These are phyloP conservation scores for Timema cristinae DNA, from an alignment of 2,888 invertebrate genomes.

Conservation along the genomic window DNA sequence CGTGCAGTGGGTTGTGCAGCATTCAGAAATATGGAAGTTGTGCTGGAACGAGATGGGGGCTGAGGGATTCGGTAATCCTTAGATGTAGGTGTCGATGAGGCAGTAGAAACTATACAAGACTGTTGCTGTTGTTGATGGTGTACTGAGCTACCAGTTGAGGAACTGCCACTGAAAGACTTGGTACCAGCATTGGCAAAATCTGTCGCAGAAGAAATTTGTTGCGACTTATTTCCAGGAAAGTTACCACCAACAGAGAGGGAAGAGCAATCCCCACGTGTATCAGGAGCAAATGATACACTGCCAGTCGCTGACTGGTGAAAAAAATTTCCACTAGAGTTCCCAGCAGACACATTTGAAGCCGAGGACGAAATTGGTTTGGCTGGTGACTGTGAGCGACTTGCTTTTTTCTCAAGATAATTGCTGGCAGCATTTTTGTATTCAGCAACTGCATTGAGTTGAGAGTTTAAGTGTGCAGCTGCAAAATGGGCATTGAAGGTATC, in stretches of 20 bases:
- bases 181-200: conserved; percentile 45
- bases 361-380: conserved; percentile 46
- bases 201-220: conserved; percentile 24
- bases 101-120: conserved; percentile 69
- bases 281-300: conserved; percentile 47
- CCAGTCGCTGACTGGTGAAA: conserved; percentile 60
- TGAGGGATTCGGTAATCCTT: conserved; percentile 63
- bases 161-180: conserved; percentile 50
- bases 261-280: conserved; percentile 24
- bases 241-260: conserved; percentile 21
- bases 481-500: conserved; percentile 67
- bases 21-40: conserved; percentile 31
- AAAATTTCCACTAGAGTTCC: conserved; percentile 47
- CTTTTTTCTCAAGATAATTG: conserved; percentile 26
- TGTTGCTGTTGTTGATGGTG: conserved; percentile 60
- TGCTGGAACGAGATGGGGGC: conserved; percentile 47
- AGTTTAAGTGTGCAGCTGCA: conserved; percentile 62
- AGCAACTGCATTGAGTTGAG: conserved; percentile 53
- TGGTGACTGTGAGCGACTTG: conserved; percentile 27
- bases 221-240: conserved; percentile 22
- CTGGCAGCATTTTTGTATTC: conserved; percentile 25
- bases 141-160: conserved; percentile 35
- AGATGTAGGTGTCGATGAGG: conserved; percentile 50
- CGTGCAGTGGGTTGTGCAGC: conserved; percentile 42
- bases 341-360: conserved; percentile 49